A percentile compares a stretch with the other conserved stretches of the same genome.
phyloP scores from a whole-genome alignment of 2,113 vertebrate species.

The Burhinus bistriatus region DNA sequence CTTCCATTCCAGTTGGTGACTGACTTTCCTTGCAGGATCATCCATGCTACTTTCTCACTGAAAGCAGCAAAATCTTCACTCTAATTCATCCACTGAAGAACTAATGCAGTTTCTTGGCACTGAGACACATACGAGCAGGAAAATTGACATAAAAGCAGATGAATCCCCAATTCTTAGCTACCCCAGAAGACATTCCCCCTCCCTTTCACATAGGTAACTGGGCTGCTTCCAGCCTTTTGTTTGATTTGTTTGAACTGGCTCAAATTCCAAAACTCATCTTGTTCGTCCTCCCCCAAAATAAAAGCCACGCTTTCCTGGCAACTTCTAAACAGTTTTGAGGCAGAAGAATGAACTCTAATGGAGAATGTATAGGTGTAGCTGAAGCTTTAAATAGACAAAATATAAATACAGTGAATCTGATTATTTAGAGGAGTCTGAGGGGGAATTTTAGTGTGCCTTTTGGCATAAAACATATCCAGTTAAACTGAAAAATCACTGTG shows the following conservation, averaged over 20 bases:
- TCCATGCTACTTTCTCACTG: neutral
- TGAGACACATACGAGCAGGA: neutral
- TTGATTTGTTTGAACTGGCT: neutral
- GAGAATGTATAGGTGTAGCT: neutral
- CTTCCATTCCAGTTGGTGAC: neutral
- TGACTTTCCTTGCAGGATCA: neutral
- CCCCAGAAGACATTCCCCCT: neutral
- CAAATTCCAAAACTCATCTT: neutral
- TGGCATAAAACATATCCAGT: neutral
- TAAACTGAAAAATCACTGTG: neutral
- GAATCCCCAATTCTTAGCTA: neutral
- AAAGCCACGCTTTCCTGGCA: neutral
- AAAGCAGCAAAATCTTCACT: neutral
- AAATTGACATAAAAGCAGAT: neutral
- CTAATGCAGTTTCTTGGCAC: neutral
- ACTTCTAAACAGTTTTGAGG: neutral
- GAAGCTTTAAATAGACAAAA: neutral
- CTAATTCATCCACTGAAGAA: neutral
- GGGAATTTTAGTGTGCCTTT: neutral
- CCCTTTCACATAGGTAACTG: neutral
- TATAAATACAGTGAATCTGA: neutral
- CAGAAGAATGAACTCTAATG: neutral
- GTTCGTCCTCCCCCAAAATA: neutral
- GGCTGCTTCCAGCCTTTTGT: neutral
- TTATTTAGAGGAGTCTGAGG: neutral